Base-by-base conservation (phyloP, 2,797 vertebrate species). In the Notolabrus celidotus region DNA sequence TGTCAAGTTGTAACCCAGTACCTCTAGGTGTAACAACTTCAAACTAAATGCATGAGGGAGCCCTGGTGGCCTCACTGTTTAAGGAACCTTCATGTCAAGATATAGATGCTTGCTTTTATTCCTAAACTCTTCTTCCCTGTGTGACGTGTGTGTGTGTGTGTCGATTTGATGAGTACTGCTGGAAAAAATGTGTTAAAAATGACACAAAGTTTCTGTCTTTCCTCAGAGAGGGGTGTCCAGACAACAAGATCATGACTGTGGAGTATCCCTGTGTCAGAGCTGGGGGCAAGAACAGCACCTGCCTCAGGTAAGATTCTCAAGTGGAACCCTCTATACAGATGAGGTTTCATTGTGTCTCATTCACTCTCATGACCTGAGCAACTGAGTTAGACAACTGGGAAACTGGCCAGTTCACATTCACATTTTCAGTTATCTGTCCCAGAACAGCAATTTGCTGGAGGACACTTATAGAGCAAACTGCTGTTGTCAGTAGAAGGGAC, bases 171-270 rank as follows among this genome's bases (percentile, higher is more conserved):
- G 33, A 23, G 14, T 19, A 3, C 36, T 38, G 9, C 31, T 23
- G 27, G 16, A 47, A 9, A 60, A 39, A 10, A 5, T 22, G 20
- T 33, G n/a, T n/a, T 1, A 15, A 33, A 33, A 17, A 10, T 50
- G 7, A 10, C 10, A 76, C 16, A 27, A 27, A 25, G 20, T 54
- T 38, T 45, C 27, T 39, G 65, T 42, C 16, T 45, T 52, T 29
- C 45, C 23, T 45, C 79, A 94, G 94, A 49, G 74, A 79, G 2
- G 89, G 91, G 58, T 95, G 94, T 89, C 93, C 94, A 4, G 93
- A 93, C 14, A 92, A 87, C 70, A 94, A 94, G 70, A 92, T 95
- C 60, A 20, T 94, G 80, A 95, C 94, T 0, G 89, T 94, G 86
- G 92, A 93, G 82, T 95, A 95, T 83, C 77, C 91, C 2, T 95